A percentile compares a stretch with the other conserved stretches of the same genome.
Conservation (phyloP, 2,888 invertebrate species). For the Erpobdella octoculata region DNA sequence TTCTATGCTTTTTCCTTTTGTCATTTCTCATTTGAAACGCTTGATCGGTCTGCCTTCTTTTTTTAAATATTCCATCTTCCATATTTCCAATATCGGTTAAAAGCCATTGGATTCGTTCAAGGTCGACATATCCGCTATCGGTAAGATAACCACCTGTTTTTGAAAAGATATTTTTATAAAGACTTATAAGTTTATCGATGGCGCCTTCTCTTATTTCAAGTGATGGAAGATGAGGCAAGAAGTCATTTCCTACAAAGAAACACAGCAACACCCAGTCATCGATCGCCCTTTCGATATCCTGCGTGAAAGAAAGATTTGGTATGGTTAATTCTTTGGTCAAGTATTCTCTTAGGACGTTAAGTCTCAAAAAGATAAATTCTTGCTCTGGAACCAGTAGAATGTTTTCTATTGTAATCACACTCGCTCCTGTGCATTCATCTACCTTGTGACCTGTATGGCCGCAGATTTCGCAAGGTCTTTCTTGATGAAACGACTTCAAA, state of each 20-base stretch:
- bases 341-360: slow-evolving; percentile 86
- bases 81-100: slow-evolving; percentile 83
- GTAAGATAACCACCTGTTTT: slow-evolving; percentile 89
- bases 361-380: slow-evolving; percentile 78
- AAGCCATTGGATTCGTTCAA: slow-evolving; percentile 86
- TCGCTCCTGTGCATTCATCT: slow-evolving; percentile 61
- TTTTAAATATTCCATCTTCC: slow-evolving; percentile 94
- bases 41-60: slow-evolving; percentile 75
- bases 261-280: slow-evolving; percentile 99
- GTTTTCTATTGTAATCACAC: too few relatives aligned
- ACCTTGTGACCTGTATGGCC: slow-evolving; percentile 57
- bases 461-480: slow-evolving; percentile 89
- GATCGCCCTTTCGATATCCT: slow-evolving; percentile 84
- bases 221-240: slow-evolving; percentile 92
- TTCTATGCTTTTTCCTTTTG: slow-evolving; percentile 59
- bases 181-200: slow-evolving; percentile 79
- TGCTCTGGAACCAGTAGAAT: slow-evolving; percentile 63
- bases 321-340: slow-evolving; percentile 78
- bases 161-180: slow-evolving; percentile 89
- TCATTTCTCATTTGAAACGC: slow-evolving; percentile 61
- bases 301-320: slow-evolving; percentile 79
- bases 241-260: slow-evolving; percentile 98
- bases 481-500: slow-evolving; percentile 94
- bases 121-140: slow-evolving; percentile 82
- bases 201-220: slow-evolving; percentile 94